Evolutionary conservation across 2,113 vertebrate genomes (phyloP).

Genomic region (Copsychus sechellarum): DNA sequence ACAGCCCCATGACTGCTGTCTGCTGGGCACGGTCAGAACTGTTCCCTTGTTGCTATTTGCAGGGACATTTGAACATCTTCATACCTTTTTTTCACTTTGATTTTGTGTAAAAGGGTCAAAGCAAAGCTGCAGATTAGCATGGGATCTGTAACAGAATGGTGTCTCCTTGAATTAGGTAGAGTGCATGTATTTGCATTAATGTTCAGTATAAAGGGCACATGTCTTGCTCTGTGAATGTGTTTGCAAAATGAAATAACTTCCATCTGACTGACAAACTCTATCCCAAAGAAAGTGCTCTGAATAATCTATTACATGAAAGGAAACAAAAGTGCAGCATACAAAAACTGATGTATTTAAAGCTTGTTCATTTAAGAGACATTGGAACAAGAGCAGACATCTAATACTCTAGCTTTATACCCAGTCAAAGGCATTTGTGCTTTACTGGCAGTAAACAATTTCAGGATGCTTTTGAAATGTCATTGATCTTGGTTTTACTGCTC

Average conservation of each 20-base stretch:
- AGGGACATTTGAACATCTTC: not conserved
- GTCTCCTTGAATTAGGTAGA: not conserved
- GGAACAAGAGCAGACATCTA: not conserved
- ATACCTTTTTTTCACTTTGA: not conserved
- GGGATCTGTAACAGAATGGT: not conserved
- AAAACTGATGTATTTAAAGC: slow-evolving; percentile 2
- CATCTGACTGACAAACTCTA: slow-evolving; percentile 20
- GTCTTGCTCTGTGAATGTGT: not conserved
- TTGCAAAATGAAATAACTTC: slow-evolving; percentile 37
- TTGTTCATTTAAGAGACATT: not conserved
- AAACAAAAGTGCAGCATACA: not conserved
- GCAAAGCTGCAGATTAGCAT: not conserved
- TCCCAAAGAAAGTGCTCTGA: slow-evolving; percentile 18
- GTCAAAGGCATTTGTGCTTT: not conserved
- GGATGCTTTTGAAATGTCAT: not conserved
- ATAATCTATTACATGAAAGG: slow-evolving; percentile 17
- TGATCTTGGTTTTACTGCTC: not conserved
- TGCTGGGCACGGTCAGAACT: not conserved
- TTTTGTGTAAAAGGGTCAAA: not conserved
- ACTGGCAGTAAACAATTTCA: not conserved
- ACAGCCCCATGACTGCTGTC: not conserved
- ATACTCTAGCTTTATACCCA: not conserved
- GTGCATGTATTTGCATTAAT: slow-evolving; percentile 48
- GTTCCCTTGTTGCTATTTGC: not conserved
- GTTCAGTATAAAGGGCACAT: not conserved